Base-by-base conservation (phyloP, 2,113 vertebrate species). In the Phalacrocorax aristotelis region DNA sequence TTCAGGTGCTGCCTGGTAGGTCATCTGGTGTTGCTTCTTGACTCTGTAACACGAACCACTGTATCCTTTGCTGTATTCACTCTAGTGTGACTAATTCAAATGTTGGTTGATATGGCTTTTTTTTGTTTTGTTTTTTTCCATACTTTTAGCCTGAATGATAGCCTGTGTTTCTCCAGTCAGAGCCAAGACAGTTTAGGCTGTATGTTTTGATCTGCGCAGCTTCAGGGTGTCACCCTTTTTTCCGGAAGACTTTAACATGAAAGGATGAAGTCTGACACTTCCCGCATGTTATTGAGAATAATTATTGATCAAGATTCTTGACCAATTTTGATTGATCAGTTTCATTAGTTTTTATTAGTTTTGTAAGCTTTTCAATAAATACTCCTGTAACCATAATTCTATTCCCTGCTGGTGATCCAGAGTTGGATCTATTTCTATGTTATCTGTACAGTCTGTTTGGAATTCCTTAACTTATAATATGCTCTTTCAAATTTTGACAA, bases 1-100 rank as follows among this genome's bases (percentile, higher is more conserved):
- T 6, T 0, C 1, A 13, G 64, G 19, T 23, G 36, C 60, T n/a
- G 66, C 60, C 8, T 8, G 0, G 10, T 7, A 18, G 49, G n/a
- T 36, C 12, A 4, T 15, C 51, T 19, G 69, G 12, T 9, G 60
- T 23, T 54, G 66, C 42, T 29, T 16, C 22, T 8, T 6, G 34
- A 26, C 46, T 42, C 42, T 40, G 30, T 44, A 23, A 27, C n/a
- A 2, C 6, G 44, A 42, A 58, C 52, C n/a, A 1, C 34, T 12
- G 7, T 23, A 51, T 20, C 46, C 46, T 11, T 10, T n/a, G 17
- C 18, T 55, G 14, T 20, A 2, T 44, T 66, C 1, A 0, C 42
- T 82, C 11, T n/a, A 1, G 3, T 5, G 34, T 23, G 46, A 46
- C 38, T 42, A 27, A 3, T 11, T 40, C 9, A 42, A 13, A 13